Evolutionary conservation across 1,140 invertebrate species (phyloP).

Genomic region (Cotesia vestalis): DNA sequence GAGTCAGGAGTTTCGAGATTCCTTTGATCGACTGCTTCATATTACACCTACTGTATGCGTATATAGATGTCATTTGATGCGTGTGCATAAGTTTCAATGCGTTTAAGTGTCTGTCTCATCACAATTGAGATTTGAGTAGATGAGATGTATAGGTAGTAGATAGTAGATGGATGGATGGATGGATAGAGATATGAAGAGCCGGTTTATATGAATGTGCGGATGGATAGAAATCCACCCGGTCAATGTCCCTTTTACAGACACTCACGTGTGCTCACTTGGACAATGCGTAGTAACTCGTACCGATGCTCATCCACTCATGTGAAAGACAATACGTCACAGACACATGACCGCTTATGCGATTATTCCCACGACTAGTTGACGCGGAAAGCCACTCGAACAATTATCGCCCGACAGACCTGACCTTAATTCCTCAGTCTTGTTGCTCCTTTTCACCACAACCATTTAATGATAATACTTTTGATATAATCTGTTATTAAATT

Average conservation of each 20-base stretch:
- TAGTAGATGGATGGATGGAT: too few species aligned
- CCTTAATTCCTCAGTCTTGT: slow-evolving; percentile 27
- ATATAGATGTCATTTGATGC: neutral
- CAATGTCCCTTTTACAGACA: slow-evolving; percentile 10
- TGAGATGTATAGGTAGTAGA: too few species aligned
- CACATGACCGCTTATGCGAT: slow-evolving; percentile 16
- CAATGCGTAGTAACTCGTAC: slow-evolving; percentile 12
- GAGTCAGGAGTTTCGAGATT: slow-evolving; percentile 36
- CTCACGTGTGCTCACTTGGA: neutral
- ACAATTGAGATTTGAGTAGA: too few species aligned
- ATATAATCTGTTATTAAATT: too few species aligned
- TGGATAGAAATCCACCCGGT: neutral
- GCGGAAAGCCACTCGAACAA: slow-evolving; percentile 10
- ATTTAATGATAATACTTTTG: too few species aligned
- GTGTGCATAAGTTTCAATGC: too few species aligned
- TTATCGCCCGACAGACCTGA: slow-evolving; percentile 15
- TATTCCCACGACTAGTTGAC: slow-evolving; percentile 18
- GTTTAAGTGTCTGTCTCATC: too few species aligned
- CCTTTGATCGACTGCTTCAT: slow-evolving; percentile 34
- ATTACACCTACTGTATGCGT: too few species aligned
- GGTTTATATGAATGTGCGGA: too few species aligned
- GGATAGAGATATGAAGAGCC: too few species aligned
- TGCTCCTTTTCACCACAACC: neutral
- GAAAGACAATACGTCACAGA: slow-evolving; percentile 20
- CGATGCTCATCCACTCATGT: slow-evolving; percentile 5